These are phyloP conservation scores for Charaxes varanes DNA, from an alignment of 1,140 invertebrate genomes.

Conservation along the genomic window DNA sequence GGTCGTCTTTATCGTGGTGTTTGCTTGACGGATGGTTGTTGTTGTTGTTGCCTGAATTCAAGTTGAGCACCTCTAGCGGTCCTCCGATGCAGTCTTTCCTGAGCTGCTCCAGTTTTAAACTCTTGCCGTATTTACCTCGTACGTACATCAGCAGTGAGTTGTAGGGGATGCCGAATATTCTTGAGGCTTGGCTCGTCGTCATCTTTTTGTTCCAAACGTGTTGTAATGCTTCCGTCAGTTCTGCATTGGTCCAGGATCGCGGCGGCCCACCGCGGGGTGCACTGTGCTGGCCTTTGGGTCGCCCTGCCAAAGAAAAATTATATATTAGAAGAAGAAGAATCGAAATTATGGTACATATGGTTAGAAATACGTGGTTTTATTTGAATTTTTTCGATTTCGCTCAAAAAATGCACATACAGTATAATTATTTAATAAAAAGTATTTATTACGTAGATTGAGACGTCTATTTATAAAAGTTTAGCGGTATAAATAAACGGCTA, in stretches of 20 bases:
- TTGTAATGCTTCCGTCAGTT: conserved; percentile 89
- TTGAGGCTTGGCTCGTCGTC: conserved; percentile 93
- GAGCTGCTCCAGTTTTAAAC: conserved; percentile 88
- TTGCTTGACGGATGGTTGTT: conserved; percentile 76
- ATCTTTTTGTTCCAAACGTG: conserved; percentile 96
- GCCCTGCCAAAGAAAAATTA: conserved; percentile 52
- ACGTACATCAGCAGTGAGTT: conserved; percentile 94
- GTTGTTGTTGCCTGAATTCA: conserved; percentile 82
- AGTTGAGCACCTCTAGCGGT: conserved; percentile 80
- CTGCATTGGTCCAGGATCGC: conserved; percentile 91
- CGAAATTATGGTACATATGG: too few relatives aligned
- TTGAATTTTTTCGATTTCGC: too few relatives aligned
- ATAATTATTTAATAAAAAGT: too few relatives aligned
- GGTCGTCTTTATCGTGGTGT: conserved; percentile 70
- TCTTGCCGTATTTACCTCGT: conserved; percentile 93
- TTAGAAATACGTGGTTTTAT: too few relatives aligned
- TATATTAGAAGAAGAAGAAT: too few relatives aligned
- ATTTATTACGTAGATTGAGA: too few relatives aligned
- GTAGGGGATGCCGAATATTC: conserved; percentile 93
- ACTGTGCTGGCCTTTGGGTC: conserved; percentile 91
- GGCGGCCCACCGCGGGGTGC: conserved; percentile 91
- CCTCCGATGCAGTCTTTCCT: conserved; percentile 90
- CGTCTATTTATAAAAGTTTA: too few relatives aligned
- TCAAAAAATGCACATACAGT: too few relatives aligned
- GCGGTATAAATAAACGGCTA: too few relatives aligned